Evolutionary conservation across 2,797 vertebrate species (phyloP).

Genomic region (Mycteria americana): DNA sequence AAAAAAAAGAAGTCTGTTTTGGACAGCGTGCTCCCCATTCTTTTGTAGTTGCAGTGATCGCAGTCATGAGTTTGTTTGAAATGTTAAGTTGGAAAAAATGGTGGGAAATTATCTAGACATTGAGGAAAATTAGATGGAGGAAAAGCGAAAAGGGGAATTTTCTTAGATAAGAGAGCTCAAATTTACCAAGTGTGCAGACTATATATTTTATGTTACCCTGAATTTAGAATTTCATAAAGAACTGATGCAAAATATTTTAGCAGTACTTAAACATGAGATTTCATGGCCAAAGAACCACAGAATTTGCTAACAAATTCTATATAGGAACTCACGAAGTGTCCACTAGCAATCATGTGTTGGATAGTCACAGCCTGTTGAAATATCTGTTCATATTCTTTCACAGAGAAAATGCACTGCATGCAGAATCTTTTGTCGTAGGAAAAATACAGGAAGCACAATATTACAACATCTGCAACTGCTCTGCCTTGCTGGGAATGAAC

Average conservation of each 20-base stretch:
- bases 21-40: background rate
- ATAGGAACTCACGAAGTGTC: background rate
- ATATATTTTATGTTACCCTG: background rate
- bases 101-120: background rate
- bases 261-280: background rate
- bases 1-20: background rate
- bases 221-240: background rate
- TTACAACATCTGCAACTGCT: conserved; percentile 24
- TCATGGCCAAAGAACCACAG: background rate
- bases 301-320: background rate
- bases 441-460: conserved; percentile 17
- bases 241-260: background rate
- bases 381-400: conserved; percentile 8
- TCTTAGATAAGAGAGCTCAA: background rate
- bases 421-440: conserved; percentile 24
- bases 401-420: background rate
- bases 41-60: background rate
- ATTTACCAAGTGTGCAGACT: background rate
- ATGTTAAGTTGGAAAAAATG: background rate
- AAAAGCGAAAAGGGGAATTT: background rate
- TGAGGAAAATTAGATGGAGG: background rate
- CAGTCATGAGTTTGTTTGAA: background rate
- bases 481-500: conserved; percentile 7
- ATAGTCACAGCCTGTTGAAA: background rate
- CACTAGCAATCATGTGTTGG: background rate